Base-by-base conservation (phyloP, 2,888 invertebrate species). In the Podotricha telesiphe region DNA sequence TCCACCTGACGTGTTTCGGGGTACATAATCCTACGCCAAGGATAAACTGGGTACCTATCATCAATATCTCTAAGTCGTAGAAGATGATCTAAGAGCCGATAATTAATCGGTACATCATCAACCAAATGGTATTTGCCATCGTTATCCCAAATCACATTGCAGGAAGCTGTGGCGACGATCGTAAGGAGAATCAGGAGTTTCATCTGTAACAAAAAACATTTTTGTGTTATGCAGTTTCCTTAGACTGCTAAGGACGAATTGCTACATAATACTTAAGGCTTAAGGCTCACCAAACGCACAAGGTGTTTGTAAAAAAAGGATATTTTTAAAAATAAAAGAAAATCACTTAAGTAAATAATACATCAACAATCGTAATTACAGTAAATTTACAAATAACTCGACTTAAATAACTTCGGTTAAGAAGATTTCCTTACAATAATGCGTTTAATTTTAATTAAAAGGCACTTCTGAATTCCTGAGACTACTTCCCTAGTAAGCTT, bases 361-460 rank as follows among this genome's bases (percentile, higher is more conserved):
- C 34, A 15, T 51, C 15, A n/a, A n/a, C 0, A 53, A 53, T 28
- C 53, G 17, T 53, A 53, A 53, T 34, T 42, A 42, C 45, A 45
- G 1, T 45, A 17, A 37, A 45, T 11, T 11, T 40, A 45, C 22
- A 45, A 59, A 59, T 22, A 45, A 8, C 11, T n/a, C 22, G 40
- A 7, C 45, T 59, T 22, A 22, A 59, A 45, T 42, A 59, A 22
- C 59, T 28, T 45, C 2, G 45, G 22, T 45, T 61, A 34, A 53
- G 40, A 42, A 59, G 59, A 61, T 45, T 67, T 19, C 19, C 37
- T 59, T 17, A 61, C 67, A 53, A 55, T 61, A 28, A 65, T 48
- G 48, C 56, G 65, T 65, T 65, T 65, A 65, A 65, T 58, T 65
- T 65, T 65, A 65, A 65, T 65, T 65, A 65, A 65, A 65, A 58